Base-by-base conservation (phyloP, 2,888 invertebrate species). In the Euplagia quadripunctaria region DNA sequence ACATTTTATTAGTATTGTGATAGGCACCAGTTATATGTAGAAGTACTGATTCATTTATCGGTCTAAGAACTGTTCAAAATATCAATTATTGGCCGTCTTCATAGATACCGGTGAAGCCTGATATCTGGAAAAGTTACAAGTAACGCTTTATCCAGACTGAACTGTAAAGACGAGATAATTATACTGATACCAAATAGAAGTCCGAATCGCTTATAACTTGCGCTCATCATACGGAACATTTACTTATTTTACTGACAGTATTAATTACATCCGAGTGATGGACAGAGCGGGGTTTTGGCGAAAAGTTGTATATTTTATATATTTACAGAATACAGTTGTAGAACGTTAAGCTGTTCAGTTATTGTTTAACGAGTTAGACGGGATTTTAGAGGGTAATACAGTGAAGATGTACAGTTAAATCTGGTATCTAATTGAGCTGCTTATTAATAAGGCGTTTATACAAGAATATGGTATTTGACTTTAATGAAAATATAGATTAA, bases 211-310 rank as follows among this genome's bases (percentile, higher is more conserved):
- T 70, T 61, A 68, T 77, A 6, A 71, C 77, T 79, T 80, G 51
- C 7, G 68, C 64, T 46, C n/a, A n/a, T 20, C 51, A 49, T 11
- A 16, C 16, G 31, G 69, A 84, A 64, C 64, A 72, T 71, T 65
- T 79, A 84, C 80, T 77, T 78, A 84, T 79, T 73, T 80, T 71
- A 74, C 58, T 65, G 74, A 17, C 20, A 68, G 68, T 78, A 82
- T 82, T 82, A 84, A 83, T 84, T 83, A 82, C 64, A 65, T 68
- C 66, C 71, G 52, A 75, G 72, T 77, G 78, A 76, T 70, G 79
- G 58, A 68, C 67, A 70, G 31, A 31, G 55, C 41, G 55, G 31
- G 74, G 66, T 66, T 72, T 72, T 55, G 58, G 61, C 65, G 31
- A 58, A 70, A 74, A 75, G 67, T 49, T 20, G 63, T 69, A 64